phyloP scores from a whole-genome alignment of 2,113 vertebrate species.

The Acanthisitta chloris region DNA sequence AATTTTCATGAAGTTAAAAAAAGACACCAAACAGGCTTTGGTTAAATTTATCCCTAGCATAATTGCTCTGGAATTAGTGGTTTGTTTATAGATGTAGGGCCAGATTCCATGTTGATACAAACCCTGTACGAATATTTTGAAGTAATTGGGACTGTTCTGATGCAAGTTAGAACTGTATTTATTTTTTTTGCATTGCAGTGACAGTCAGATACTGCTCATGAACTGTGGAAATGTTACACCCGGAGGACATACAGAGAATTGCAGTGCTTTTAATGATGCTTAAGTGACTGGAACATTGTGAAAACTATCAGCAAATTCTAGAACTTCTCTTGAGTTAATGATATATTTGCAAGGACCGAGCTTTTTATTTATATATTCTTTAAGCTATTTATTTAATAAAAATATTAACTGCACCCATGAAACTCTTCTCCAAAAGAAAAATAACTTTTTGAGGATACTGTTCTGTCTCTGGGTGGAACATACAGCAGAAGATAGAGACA shows the following conservation, averaged over 20 bases:
- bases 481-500: background rate
- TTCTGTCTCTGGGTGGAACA: background rate
- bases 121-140: background rate
- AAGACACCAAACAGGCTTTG: background rate
- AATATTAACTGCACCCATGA: background rate
- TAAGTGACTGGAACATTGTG: background rate
- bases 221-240: conserved; percentile 32
- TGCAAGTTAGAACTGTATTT: background rate
- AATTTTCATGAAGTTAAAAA: background rate
- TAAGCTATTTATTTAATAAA: background rate
- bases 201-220: background rate
- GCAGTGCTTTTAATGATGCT: background rate
- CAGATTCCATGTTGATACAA: background rate
- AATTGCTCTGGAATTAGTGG: background rate
- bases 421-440: background rate
- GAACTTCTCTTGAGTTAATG: background rate
- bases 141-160: background rate
- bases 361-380: background rate
- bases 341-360: background rate
- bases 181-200: background rate
- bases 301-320: background rate
- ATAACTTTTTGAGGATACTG: background rate
- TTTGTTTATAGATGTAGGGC: background rate
- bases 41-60: background rate
- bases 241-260: background rate